Evolutionary conservation across 2,797 vertebrate genomes (phyloP).

Genomic region (Dryobates pubescens): DNA sequence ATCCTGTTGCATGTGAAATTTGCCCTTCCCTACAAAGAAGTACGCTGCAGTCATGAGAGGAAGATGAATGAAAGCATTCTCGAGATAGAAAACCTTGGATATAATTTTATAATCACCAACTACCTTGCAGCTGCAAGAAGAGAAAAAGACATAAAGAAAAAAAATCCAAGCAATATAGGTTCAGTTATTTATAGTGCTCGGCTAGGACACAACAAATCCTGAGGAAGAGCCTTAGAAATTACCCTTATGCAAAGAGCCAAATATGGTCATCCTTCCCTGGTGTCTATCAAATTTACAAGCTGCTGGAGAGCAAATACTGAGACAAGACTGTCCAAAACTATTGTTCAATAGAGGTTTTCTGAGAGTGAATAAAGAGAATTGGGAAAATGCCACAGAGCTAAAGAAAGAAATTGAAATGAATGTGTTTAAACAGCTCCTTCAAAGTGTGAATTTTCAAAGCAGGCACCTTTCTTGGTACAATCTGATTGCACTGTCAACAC

Average conservation of each 20-base stretch:
- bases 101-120: background rate
- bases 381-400: background rate
- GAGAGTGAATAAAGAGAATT: conserved; percentile 11
- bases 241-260: background rate
- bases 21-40: background rate
- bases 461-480: background rate
- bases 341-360: background rate
- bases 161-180: background rate
- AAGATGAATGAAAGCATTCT: background rate
- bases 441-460: conserved; percentile 37
- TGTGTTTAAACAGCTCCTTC: background rate
- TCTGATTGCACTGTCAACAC: conserved; percentile 17
- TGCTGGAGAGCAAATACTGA: fast-evolving
- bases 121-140: background rate
- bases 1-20: background rate
- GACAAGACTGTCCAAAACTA: background rate
- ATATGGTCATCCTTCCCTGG: background rate
- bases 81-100: background rate
- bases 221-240: background rate
- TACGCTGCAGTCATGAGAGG: background rate
- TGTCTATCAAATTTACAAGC: background rate
- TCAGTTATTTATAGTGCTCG: background rate
- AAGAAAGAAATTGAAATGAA: conserved; percentile 10
- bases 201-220: background rate
- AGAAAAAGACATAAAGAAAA: background rate